Evolutionary conservation across 2,888 invertebrate genomes (phyloP).

Genomic region (Mamestra brassicae): DNA sequence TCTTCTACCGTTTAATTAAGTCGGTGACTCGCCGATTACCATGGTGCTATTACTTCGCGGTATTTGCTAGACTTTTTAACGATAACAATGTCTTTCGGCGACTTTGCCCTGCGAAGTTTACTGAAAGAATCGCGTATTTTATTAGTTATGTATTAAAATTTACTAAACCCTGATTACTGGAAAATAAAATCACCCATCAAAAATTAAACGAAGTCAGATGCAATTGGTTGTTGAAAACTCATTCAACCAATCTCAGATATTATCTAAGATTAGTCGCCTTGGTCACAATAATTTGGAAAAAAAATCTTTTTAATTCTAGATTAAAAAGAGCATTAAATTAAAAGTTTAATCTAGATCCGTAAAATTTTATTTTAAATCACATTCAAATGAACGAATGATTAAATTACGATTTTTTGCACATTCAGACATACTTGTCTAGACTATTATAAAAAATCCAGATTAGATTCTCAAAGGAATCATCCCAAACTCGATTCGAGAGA

Average conservation of each 20-base stretch:
- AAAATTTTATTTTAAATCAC: neutral
- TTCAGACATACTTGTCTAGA: conserved; percentile 12
- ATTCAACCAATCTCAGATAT: neutral
- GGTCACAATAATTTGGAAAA: too few relatives aligned
- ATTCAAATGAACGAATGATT: conserved; percentile 13
- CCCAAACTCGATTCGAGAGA: conserved; percentile 30
- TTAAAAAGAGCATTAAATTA: too few relatives aligned
- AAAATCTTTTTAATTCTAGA: too few relatives aligned
- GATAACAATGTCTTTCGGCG: conserved; percentile 8
- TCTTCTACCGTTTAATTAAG: conserved; percentile 68
- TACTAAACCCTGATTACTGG: too few relatives aligned
- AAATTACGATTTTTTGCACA: neutral
- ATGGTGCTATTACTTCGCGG: conserved; percentile 33
- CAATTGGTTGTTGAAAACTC: too few relatives aligned
- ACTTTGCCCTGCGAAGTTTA: neutral
- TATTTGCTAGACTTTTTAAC: conserved; percentile 30
- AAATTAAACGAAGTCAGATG: too few relatives aligned
- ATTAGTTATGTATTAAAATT: neutral
- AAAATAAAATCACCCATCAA: too few relatives aligned
- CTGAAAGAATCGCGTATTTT: neutral
- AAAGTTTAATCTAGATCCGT: neutral
- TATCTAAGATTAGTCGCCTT: too few relatives aligned
- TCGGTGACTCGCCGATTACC: conserved; percentile 57
- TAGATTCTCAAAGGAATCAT: conserved; percentile 37
- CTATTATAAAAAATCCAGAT: conserved; percentile 21